Percentiles rank a stretch among this genome's conserved stretches.
These are phyloP conservation scores for Orycteropus afer DNA, from an alignment of 2,113 vertebrate genomes.

Conservation along the genomic window DNA sequence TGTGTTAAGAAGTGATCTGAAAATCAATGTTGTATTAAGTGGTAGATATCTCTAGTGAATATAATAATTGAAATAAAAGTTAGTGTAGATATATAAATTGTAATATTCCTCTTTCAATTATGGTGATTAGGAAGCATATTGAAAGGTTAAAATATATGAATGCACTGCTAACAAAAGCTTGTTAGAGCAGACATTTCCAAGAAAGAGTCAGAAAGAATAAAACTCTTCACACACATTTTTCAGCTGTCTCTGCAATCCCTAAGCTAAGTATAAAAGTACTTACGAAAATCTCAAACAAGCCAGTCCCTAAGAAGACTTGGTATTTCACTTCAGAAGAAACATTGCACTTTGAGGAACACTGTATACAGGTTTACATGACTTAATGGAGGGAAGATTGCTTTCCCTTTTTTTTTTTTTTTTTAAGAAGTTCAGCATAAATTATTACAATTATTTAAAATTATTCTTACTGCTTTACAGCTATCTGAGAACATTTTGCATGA, in stretches of 20 bases:
- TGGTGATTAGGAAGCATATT: not conserved
- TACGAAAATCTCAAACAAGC: not conserved
- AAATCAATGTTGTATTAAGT: not conserved
- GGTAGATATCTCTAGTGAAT: not conserved
- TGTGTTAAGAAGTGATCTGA: not conserved
- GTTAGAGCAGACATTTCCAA: not conserved
- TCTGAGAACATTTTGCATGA: slow-evolving; percentile 60
- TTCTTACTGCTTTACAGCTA: slow-evolving; percentile 20
- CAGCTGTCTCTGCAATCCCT: not conserved
- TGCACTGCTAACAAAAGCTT: not conserved
- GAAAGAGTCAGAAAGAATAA: not conserved
- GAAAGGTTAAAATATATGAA: slow-evolving; percentile 8
- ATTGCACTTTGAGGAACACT: slow-evolving; percentile 5
- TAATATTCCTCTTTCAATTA: not conserved
- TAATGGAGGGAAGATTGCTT: not conserved
- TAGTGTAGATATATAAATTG: not conserved
- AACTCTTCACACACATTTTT: not conserved
- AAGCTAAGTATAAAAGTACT: not conserved
- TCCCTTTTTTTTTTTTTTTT: slow-evolving; percentile 66
- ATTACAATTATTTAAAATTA: slow-evolving; percentile 52
- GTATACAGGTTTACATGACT: not conserved
- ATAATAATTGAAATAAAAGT: not conserved
- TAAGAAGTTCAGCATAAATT: slow-evolving; percentile 39
- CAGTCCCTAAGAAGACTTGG: not conserved
- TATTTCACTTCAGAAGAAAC: not conserved